Evolutionary conservation across 2,888 invertebrate genomes (phyloP), one percentile per base, ranked within the genome.

Genomic region (Diachrysia chrysitis): DNA sequence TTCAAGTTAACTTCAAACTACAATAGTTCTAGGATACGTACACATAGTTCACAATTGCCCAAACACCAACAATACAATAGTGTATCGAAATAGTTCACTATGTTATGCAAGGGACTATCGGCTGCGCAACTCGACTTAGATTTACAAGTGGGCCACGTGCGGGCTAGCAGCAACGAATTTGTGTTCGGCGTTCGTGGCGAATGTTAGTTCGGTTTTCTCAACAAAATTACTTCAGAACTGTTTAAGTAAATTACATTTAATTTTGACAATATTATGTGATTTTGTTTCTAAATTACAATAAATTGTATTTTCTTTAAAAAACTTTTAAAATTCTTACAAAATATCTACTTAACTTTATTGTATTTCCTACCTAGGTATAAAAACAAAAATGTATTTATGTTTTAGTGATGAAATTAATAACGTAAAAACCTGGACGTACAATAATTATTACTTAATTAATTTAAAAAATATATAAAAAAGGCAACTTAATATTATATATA

Each of bases 31-130:
- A 37, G 67, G 57, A 68, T 69, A 32, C 10, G 58, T 68, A 77
- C 65, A 77, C 65, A 79, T 67, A 78, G 76, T 78, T 71, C 71
- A 81, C 83, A 85, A 83, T 87, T 84, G 84, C 84, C 82, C 71
- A 83, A 87, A 85, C 78, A 58, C 60, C 73, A 76, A 74, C 82
- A 82, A 83, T 90, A 74, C 82, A 82, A 83, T 90, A 89, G 90
- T 84, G 80, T 92, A 93, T 92, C 89, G 92, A 94, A 93, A 93
- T 93, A 92, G 93, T 92, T 89, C 92, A 90, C 69, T 66, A 71
- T 78, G 86, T 94, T 93, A 93, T 91, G 93, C 93, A 94, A 94
- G 82, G 78, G 80, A 82, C 85, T 76, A 83, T 81, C 67, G 60
- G 48, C 71, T 94, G 91, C 90, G 94, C 93, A 94, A 94, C 84